phyloP scores from a whole-genome alignment of 2,113 vertebrate species.

The Furnarius figulus region DNA sequence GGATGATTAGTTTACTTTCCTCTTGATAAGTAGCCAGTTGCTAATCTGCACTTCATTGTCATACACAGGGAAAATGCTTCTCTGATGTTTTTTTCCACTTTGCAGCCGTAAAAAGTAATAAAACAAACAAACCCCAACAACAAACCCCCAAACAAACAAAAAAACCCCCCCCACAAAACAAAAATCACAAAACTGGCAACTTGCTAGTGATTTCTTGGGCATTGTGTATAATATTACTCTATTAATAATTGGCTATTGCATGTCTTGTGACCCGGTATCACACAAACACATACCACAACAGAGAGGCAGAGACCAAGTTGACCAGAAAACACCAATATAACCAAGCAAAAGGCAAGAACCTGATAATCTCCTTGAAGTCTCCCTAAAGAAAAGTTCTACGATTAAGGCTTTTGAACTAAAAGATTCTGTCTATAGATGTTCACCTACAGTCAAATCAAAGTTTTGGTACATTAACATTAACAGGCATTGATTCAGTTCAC shows the following conservation, averaged over 20 bases:
- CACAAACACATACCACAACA: background rate
- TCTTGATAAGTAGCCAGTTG: background rate
- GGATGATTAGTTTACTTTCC: background rate
- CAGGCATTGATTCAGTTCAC: background rate
- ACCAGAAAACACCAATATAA: background rate
- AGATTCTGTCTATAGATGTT: background rate
- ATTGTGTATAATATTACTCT: background rate
- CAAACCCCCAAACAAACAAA: background rate
- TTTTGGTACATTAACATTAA: background rate
- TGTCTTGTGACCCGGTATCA: background rate
- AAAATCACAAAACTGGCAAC: background rate
- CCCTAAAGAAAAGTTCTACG: background rate
- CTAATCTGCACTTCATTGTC: background rate
- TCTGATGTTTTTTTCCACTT: background rate
- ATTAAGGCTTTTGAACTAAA: background rate
- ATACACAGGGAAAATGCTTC: background rate
- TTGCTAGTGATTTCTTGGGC: background rate
- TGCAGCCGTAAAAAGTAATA: background rate
- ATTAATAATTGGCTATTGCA: background rate
- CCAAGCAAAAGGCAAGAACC: background rate
- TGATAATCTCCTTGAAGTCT: background rate
- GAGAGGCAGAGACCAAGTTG: background rate
- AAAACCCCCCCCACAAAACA: no score
- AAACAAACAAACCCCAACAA: no score
- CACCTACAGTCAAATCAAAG: background rate